These are phyloP conservation scores for Pristiophorus japonicus DNA, from an alignment of 2,113 vertebrate species.

Conservation along the genomic window DNA sequence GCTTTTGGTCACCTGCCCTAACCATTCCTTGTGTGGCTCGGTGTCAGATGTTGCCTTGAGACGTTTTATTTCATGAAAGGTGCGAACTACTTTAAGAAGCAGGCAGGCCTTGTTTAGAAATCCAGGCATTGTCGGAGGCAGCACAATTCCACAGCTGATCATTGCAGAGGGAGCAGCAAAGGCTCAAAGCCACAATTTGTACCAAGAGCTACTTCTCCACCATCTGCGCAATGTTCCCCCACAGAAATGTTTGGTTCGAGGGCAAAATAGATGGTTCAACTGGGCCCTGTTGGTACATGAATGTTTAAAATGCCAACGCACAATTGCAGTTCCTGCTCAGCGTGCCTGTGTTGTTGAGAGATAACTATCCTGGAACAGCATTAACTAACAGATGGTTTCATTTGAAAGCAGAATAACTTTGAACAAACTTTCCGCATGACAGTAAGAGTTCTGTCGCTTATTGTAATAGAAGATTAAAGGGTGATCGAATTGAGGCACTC, in stretches of 20 bases:
- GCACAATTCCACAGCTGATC: not conserved
- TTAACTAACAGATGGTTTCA: slow-evolving; percentile 24
- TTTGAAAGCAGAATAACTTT: not conserved
- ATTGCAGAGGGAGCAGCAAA: not conserved
- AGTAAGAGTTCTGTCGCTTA: no score
- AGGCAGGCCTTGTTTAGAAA: not conserved
- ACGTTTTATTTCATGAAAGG: not conserved
- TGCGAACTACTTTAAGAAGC: not conserved
- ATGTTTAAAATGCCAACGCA: not conserved
- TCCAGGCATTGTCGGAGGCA: not conserved
- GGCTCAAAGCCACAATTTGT: not conserved
- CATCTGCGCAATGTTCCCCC: not conserved
- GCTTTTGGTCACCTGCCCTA: not conserved
- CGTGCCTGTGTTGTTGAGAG: not conserved
- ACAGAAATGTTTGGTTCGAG: not conserved
- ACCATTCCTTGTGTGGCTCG: not conserved
- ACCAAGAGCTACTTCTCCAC: not conserved
- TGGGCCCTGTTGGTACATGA: not conserved
- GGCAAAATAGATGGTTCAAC: not conserved
- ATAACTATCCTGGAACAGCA: not conserved
- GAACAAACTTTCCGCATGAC: not conserved
- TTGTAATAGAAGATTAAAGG: not conserved
- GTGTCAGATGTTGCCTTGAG: not conserved
- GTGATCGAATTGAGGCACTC: not conserved
- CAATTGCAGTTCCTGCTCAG: not conserved